A percentile compares a stretch with the other conserved stretches of the same genome.
These are phyloP conservation scores for Ophraella communa DNA, from an alignment of 2,888 invertebrate species.

Conservation along the genomic window DNA sequence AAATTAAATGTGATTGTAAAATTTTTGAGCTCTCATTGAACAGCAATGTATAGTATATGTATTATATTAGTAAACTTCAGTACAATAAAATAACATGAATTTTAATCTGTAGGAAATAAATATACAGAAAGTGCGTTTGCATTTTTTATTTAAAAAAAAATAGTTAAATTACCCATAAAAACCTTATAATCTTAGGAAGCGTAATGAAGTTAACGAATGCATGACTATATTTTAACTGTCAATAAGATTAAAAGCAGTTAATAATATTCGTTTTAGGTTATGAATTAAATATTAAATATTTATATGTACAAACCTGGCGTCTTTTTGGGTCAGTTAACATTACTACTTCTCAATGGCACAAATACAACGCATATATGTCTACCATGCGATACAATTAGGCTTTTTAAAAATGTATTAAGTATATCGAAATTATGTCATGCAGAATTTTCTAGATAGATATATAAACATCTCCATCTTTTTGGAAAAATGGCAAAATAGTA, in stretches of 20 bases:
- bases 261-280: neutral
- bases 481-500: constrained; percentile 37
- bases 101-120: neutral
- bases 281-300: too few relatives aligned
- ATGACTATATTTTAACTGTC: neutral
- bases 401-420: constrained; percentile 45
- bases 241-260: constrained; percentile 1
- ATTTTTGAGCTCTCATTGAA: neutral
- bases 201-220: neutral
- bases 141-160: neutral
- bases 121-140: neutral
- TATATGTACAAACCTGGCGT: constrained; percentile 45
- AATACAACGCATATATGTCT: constrained; percentile 58
- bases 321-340: constrained; percentile 62
- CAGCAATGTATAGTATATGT: neutral
- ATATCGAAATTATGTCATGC: constrained; percentile 38
- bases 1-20: neutral
- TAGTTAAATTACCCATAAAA: neutral
- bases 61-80: neutral
- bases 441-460: constrained; percentile 33
- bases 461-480: constrained; percentile 26
- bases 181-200: neutral
- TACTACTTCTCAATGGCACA: constrained; percentile 59
- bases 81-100: neutral
- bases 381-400: constrained; percentile 59